Percentiles rank a stretch among this genome's conserved stretches.
Conservation (phyloP, 2,797 vertebrate genomes). For the Pseudocheirus occidentalis region DNA sequence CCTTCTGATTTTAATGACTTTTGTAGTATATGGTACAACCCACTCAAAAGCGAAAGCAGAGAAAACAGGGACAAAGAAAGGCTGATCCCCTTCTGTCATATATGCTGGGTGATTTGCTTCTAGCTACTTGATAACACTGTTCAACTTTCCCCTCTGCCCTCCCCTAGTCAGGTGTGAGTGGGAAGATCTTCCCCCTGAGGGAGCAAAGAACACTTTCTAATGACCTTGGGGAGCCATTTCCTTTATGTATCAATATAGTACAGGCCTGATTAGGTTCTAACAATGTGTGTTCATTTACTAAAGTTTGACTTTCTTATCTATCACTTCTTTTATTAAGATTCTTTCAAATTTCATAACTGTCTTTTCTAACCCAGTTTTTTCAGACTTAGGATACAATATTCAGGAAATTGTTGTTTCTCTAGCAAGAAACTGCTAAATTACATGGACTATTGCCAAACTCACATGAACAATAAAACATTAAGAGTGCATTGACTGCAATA, state of each 20-base stretch:
- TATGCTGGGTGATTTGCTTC: neutral
- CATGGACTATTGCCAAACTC: conserved; percentile 42
- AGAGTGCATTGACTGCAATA: conserved; percentile 21
- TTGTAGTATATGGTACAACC: neutral
- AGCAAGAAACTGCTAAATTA: conserved; percentile 36
- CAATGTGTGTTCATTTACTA: conserved; percentile 23
- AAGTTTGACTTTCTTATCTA: conserved; percentile 42
- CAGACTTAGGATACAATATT: conserved; percentile 12
- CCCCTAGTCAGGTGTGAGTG: neutral
- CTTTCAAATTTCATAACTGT: conserved; percentile 11
- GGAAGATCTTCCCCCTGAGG: neutral
- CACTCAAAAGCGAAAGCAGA: neutral
- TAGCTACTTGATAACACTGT: neutral
- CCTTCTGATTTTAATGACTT: neutral
- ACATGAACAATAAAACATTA: conserved; percentile 11
- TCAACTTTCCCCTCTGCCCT: neutral
- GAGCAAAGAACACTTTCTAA: neutral
- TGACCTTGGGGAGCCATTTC: neutral
- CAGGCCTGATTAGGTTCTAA: conserved; percentile 15
- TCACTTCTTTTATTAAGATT: conserved; percentile 42
- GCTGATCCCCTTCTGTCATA: neutral
- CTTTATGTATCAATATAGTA: neutral
- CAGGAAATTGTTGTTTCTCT: conserved; percentile 59
- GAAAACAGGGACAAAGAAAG: neutral
- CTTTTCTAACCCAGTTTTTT: neutral